Evolutionary conservation across 2,113 vertebrate species (phyloP), one percentile per base, ranked within the genome.

Genomic region (Garra rufa): DNA sequence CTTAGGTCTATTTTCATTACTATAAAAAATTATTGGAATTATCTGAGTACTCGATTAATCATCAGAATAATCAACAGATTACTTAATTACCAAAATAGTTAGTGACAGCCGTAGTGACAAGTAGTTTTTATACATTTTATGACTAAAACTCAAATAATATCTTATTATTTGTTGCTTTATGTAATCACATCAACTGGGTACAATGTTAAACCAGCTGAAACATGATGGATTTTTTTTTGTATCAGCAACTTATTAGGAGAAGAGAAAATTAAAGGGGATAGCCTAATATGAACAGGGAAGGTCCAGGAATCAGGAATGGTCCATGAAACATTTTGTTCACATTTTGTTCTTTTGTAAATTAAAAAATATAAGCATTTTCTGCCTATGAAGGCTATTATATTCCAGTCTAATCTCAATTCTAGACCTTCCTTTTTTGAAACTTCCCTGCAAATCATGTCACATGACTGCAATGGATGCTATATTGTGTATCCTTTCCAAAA

Each of bases 401-500:
- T 6, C 43, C 11, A 41, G 50, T 77, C 10, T 10, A 41, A 9
- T 76, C 6, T 9, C 21, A 76, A 76, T n/a, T 76, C 48, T 28
- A 38, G 11, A 17, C 38, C 14, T 43, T n/a, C 17, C 5, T 59
- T 73, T 6, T 48, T 0, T 48, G 6, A 48, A 74, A 24, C 9
- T 9, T 77, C 11, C 46, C 48, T 50, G 69, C n/a, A 73, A 19
- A 34, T 48, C 71, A 24, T 67, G 15, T 69, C 63, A 50, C 44
- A 34, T 44, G 70, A 48, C 30, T 46, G 61, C 61, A 78, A 8
- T 26, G 17, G 41, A 65, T 65, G 55, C 59, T 74, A 65, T 21
- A 70, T 63, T 59, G 52, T 80, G 46, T 28, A 34, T 28, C 78
- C 59, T 67, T 76, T 81, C 69, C 75, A 75, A 83, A 76, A 77